Evolutionary conservation across 2,797 vertebrate genomes (phyloP).

Genomic region (Eupleurogrammus muticus): DNA sequence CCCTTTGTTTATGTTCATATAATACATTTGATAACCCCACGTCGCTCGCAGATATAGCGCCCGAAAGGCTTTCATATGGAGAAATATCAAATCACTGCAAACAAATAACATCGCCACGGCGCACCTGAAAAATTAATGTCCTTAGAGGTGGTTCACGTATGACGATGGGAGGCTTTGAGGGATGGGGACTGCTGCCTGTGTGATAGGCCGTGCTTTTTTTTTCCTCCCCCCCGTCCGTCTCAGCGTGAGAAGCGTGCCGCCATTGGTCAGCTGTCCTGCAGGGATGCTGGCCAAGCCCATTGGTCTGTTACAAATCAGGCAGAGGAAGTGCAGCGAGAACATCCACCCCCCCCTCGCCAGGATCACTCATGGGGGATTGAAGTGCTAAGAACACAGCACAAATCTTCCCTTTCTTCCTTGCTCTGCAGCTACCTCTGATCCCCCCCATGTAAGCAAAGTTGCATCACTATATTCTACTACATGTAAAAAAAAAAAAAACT

Average conservation of each 20-base stretch:
- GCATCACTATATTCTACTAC: slow-evolving; percentile 1
- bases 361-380: slow-evolving; percentile 68
- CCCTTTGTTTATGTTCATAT: slow-evolving; percentile 55
- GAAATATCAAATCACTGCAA: slow-evolving; percentile 70
- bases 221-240: slow-evolving; percentile 21
- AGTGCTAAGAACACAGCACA: slow-evolving; percentile 64
- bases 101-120: slow-evolving; percentile 64
- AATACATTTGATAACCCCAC: slow-evolving; percentile 62
- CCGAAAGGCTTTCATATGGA: slow-evolving; percentile 59
- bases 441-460: slow-evolving; percentile 30
- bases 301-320: slow-evolving; percentile 73
- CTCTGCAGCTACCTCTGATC: slow-evolving; percentile 38
- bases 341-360: slow-evolving; percentile 54
- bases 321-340: slow-evolving; percentile 71
- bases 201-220: slow-evolving; percentile 23
- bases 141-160: slow-evolving; percentile 72
- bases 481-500: slow-evolving; percentile 34
- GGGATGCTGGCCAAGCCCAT: slow-evolving; percentile 72
- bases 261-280: slow-evolving; percentile 75
- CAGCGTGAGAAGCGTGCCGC: slow-evolving; percentile 47
- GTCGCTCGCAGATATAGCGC: slow-evolving; percentile 42
- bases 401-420: slow-evolving; percentile 53
- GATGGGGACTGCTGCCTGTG: slow-evolving; percentile 42
- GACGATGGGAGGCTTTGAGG: slow-evolving; percentile 64
- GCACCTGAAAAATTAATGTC: slow-evolving; percentile 71